These are phyloP conservation scores for Acholoe squamosa DNA, from an alignment of 2,888 invertebrate genomes.

Conservation along the genomic window DNA sequence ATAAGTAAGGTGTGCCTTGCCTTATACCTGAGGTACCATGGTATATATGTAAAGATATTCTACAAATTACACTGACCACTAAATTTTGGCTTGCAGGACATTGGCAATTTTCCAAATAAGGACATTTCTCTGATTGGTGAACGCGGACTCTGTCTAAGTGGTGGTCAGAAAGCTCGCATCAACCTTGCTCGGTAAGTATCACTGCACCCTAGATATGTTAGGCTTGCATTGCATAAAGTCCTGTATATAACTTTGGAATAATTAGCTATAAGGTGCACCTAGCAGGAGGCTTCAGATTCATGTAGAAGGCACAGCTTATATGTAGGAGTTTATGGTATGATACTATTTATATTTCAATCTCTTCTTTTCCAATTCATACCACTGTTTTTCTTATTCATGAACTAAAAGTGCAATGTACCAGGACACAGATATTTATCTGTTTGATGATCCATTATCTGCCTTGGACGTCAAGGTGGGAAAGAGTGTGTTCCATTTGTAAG, in stretches of 20 bases:
- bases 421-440: constrained; percentile 91
- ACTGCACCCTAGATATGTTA: too few relatives aligned
- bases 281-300: too few relatives aligned
- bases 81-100: background rate
- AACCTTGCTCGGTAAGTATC: background rate
- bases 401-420: constrained; percentile 87
- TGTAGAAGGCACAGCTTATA: too few relatives aligned
- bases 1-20: background rate
- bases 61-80: background rate
- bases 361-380: too few relatives aligned
- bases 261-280: too few relatives aligned
- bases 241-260: too few relatives aligned
- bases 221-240: too few relatives aligned
- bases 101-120: background rate
- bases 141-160: background rate
- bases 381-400: too few relatives aligned
- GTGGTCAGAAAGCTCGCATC: background rate
- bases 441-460: constrained; percentile 95
- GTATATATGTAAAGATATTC: background rate
- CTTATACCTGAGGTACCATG: background rate
- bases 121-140: background rate
- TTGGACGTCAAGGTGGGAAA: constrained; percentile 96
- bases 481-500: constrained; percentile 91
- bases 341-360: too few relatives aligned
- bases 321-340: too few relatives aligned